Evolutionary conservation across 53 echinoderm and acorn worm species (phyloP), one percentile per base, ranked within the genome.

Genomic region (Paracentrotus lividus): DNA sequence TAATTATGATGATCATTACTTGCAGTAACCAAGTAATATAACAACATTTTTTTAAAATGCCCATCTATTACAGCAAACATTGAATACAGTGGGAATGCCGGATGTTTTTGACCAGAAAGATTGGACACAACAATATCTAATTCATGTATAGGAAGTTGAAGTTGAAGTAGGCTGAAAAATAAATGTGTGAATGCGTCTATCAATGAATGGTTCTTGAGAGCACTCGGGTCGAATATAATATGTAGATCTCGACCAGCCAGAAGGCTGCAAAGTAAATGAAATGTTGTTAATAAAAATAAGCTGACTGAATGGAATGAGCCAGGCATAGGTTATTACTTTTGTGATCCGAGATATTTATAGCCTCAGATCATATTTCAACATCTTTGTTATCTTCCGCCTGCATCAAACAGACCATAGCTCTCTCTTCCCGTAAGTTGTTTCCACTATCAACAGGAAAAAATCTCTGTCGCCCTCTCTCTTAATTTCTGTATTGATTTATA

Each of bases 231-330:
- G 40, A 38, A 72, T 20, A 38, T n/a, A n/a, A n/a, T 18, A 72
- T 72, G 36, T 72, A 72, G 72, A 72, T 72, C 72, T 72, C 40
- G 72, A 21, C 72, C 72, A 40, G 72, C 72, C 72, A 72, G 72
- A 20, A 72, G 72, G 72, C 36, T 16, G 21, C 14, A 40, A 72
- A 20, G 72, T 72, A 40, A 72, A 72, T 72, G 72, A 72, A 72
- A 72, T 72, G 36, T 72, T 72, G 34, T 72, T 40, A 72, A 72
- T 72, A 15, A 72, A 72, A 34, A 72, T 72, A 40, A 72, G 72
- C 40, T 36, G 72, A 32, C 4, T 72, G 40, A 72, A 72, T 72
- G 72, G 40, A 72, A 20, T 72, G 72, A 72, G 40, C 72, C 13
- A 40, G 40, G 72, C 72, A 40, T 38, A 40, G 34, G 72, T 72